phyloP scores from a whole-genome alignment of 2,797 vertebrate genomes.

The Orientallactaga sibirica region DNA sequence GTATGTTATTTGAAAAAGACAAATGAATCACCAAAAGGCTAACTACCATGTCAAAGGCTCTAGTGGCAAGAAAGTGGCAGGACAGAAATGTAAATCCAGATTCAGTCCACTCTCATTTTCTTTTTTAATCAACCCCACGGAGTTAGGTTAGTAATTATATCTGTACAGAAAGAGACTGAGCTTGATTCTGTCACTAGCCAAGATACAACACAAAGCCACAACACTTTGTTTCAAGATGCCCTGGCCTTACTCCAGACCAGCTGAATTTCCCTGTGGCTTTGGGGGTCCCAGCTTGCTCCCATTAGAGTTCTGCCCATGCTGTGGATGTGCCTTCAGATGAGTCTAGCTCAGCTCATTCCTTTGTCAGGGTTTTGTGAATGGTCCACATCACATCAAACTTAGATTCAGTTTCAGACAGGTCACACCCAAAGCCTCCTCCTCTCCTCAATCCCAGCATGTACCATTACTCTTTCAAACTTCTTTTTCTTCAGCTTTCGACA shows the following conservation, averaged over 20 bases:
- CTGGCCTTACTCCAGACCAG: not conserved
- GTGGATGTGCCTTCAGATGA: not conserved
- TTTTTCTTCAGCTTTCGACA: not conserved
- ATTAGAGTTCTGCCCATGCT: not conserved
- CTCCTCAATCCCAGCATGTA: not conserved
- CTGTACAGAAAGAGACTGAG: not conserved
- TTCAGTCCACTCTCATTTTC: not conserved
- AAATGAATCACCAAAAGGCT: not conserved
- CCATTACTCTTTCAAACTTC: not conserved
- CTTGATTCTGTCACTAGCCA: not conserved
- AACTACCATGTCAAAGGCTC: not conserved
- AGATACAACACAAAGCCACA: not conserved
- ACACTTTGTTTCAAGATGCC: not conserved
- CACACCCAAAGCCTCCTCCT: not conserved
- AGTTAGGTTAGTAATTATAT: not conserved
- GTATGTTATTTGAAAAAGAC: conserved; percentile 6
- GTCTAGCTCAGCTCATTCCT: not conserved
- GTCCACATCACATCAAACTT: not conserved
- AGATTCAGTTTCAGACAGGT: not conserved
- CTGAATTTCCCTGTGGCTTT: not conserved
- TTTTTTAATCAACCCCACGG: not conserved
- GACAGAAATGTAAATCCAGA: not conserved
- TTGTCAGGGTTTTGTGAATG: not conserved
- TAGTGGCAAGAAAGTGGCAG: not conserved
- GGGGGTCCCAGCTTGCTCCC: too few species aligned